Conservation (phyloP, 2,888 invertebrate genomes). For the Dolichomitus sp. region DNA sequence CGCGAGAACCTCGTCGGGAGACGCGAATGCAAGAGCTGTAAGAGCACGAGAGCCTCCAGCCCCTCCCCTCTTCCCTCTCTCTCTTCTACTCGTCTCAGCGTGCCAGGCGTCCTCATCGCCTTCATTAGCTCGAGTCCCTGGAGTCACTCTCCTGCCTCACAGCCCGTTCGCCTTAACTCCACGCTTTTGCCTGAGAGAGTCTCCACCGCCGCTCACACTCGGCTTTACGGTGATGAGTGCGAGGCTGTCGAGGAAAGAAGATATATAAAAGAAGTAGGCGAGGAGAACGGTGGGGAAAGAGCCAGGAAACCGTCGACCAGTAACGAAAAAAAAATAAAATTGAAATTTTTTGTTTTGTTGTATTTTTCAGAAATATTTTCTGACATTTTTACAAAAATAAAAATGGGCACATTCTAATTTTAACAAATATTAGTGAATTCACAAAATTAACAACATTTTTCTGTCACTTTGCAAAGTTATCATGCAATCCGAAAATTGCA, state of each 20-base stretch:
- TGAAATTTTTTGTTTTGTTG: too few relatives aligned
- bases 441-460: too few relatives aligned
- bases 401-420: too few relatives aligned
- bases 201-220: background rate
- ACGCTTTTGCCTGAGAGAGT: background rate
- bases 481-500: too few relatives aligned
- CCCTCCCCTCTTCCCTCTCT: conserved; percentile 20
- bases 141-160: conserved; percentile 59
- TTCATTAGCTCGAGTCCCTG: conserved; percentile 69
- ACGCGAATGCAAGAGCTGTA: conserved; percentile 28
- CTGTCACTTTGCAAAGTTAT: too few relatives aligned
- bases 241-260: conserved; percentile 31
- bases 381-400: too few relatives aligned
- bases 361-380: too few relatives aligned
- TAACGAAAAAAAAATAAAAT: conserved; percentile 4
- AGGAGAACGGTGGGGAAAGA: background rate
- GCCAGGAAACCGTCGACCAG: conserved; percentile 2
- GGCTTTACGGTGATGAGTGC: conserved; percentile 39
- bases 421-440: too few relatives aligned
- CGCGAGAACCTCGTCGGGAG: conserved; percentile 43
- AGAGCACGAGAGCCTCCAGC: conserved; percentile 50
- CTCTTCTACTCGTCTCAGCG: conserved; percentile 18
- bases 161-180: conserved; percentile 43
- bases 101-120: conserved; percentile 61
- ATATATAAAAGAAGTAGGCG: conserved; percentile 24